phyloP scores from a whole-genome alignment of 2,888 invertebrate species.

The Crioceris asparagi region DNA sequence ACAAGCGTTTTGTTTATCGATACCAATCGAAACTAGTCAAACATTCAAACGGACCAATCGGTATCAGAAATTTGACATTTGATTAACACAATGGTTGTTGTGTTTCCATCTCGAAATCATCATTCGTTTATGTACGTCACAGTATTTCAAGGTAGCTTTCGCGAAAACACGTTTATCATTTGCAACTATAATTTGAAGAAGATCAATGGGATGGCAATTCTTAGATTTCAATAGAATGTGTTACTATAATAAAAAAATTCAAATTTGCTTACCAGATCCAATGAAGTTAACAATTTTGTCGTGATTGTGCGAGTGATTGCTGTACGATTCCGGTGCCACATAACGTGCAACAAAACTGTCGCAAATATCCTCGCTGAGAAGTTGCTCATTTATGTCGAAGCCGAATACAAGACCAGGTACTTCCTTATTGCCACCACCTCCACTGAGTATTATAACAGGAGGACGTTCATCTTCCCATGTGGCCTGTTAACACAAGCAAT shows the following conservation, averaged over 20 bases:
- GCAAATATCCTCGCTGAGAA: conserved; percentile 43
- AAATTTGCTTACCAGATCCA: conserved; percentile 45
- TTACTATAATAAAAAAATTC: background rate
- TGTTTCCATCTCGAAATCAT: too few relatives aligned
- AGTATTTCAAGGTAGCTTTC: too few relatives aligned
- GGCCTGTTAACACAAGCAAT: too few relatives aligned
- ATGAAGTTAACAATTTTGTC: conserved; percentile 54
- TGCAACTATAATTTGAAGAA: background rate
- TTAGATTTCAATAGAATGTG: background rate
- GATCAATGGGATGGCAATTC: too few relatives aligned
- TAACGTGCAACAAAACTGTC: conserved; percentile 40
- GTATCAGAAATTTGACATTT: too few relatives aligned
- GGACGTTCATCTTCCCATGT: conserved; percentile 42
- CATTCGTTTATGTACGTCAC: too few relatives aligned
- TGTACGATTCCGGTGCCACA: conserved; percentile 36
- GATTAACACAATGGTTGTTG: too few relatives aligned
- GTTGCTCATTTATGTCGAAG: conserved; percentile 65
- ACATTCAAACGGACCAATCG: too few relatives aligned
- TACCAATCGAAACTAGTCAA: too few relatives aligned
- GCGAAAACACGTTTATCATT: background rate
- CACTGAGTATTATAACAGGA: conserved; percentile 63
- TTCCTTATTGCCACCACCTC: conserved; percentile 40
- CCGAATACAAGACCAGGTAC: conserved; percentile 66
- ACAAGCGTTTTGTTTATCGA: too few relatives aligned
- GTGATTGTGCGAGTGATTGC: conserved; percentile 42